These are phyloP conservation scores for Petroica traversi DNA, from an alignment of 2,113 vertebrate species.

Conservation along the genomic window DNA sequence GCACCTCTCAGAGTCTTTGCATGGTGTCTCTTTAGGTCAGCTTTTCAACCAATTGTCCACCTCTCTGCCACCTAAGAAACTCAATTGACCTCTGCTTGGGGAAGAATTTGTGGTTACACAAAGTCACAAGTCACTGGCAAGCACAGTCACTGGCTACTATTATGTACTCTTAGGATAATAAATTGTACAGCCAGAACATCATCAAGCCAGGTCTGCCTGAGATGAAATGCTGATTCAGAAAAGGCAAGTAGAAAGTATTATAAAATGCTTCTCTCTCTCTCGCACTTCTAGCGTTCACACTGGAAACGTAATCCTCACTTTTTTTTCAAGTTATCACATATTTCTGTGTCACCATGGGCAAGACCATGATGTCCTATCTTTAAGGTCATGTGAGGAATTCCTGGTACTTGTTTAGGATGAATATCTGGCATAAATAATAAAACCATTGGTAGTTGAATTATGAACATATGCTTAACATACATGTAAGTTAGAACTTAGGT, in stretches of 20 bases:
- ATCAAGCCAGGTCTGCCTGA: neutral
- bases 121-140: no score
- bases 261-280: neutral
- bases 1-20: neutral
- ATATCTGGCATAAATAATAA: neutral
- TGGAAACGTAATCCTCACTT: neutral
- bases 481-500: neutral
- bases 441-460: neutral
- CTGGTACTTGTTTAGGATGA: neutral
- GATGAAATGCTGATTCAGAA: neutral
- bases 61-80: neutral
- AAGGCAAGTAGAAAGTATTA: neutral
- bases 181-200: neutral
- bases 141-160: neutral
- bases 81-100: neutral
- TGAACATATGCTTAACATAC: neutral
- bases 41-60: neutral
- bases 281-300: neutral
- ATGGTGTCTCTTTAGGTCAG: neutral
- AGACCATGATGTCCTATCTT: neutral
- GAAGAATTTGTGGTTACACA: neutral
- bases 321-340: neutral
- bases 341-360: neutral
- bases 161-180: neutral
- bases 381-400: neutral